A percentile compares a stretch with the other conserved stretches of the same genome.
phyloP scores from a whole-genome alignment of 1,140 invertebrate genomes.

The Scaptomyza graminum region DNA sequence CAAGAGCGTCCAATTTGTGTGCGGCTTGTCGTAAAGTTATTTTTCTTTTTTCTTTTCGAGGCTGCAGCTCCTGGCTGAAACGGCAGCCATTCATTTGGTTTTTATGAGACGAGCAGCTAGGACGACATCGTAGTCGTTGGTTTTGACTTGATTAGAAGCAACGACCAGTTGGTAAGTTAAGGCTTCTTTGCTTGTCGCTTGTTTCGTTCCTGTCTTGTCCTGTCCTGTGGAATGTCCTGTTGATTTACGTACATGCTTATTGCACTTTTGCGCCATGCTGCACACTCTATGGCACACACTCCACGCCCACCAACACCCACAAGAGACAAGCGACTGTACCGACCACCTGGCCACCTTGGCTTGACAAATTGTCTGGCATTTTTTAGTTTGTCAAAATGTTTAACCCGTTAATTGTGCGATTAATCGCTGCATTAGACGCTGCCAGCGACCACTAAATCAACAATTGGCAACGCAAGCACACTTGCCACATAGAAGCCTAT shows the following conservation, averaged over 20 bases:
- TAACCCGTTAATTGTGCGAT: slow-evolving; percentile 70
- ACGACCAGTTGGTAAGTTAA: slow-evolving; percentile 55
- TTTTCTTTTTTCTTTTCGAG: slow-evolving; percentile 22
- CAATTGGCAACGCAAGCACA: slow-evolving; percentile 63
- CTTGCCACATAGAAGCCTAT: slow-evolving; percentile 11
- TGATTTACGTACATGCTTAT: slow-evolving; percentile 77
- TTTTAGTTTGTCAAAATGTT: slow-evolving; percentile 73
- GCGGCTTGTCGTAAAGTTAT: slow-evolving; percentile 80
- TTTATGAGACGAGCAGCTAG: slow-evolving; percentile 66
- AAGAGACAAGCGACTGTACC: slow-evolving; percentile 24
- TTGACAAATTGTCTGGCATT: slow-evolving; percentile 60
- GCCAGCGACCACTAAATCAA: slow-evolving; percentile 64
- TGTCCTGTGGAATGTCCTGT: slow-evolving; percentile 72
- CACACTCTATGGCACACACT: slow-evolving; percentile 36
- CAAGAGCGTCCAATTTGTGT: slow-evolving; percentile 76
- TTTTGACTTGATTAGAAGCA: slow-evolving; percentile 62
- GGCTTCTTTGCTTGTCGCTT: slow-evolving; percentile 29
- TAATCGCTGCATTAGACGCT: slow-evolving; percentile 59
- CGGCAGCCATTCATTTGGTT: slow-evolving; percentile 71
- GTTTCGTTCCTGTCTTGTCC: slow-evolving; percentile 36
- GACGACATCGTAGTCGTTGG: slow-evolving; percentile 35
- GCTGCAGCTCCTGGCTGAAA: slow-evolving; percentile 15
- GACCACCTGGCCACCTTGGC: slow-evolving; percentile 31
- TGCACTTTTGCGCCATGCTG: slow-evolving; percentile 55
- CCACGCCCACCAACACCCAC: slow-evolving; percentile 26